Percentiles rank a stretch among this genome's conserved stretches.
phyloP scores from a whole-genome alignment of 2,888 invertebrate genomes.

The Xestia rhomboidea region DNA sequence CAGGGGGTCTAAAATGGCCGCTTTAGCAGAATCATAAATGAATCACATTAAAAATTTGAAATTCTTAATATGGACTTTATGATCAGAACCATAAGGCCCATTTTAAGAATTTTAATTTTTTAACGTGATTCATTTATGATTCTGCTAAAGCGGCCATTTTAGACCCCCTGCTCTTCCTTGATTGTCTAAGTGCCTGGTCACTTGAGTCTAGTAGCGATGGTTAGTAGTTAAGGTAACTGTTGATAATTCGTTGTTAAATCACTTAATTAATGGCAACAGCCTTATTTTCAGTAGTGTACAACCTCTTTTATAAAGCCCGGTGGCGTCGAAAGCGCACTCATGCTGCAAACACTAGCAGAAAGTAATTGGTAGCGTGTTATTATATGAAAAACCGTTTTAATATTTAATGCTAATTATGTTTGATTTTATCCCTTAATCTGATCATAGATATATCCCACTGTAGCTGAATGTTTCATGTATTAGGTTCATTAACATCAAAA shows the following conservation, averaged over 20 bases:
- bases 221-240: neutral
- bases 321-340: constrained; percentile 13
- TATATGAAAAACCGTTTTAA: constrained; percentile 24
- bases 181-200: neutral
- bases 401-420: constrained; percentile 42
- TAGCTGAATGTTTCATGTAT: constrained; percentile 25
- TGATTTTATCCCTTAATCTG: constrained; percentile 36
- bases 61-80: too few relatives aligned
- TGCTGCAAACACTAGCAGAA: constrained; percentile 19
- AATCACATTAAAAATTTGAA: too few relatives aligned
- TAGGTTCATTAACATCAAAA: constrained; percentile 51
- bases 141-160: too few relatives aligned
- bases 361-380: constrained; percentile 23
- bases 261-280: neutral
- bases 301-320: constrained; percentile 7
- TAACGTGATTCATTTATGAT: too few relatives aligned
- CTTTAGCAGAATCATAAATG: too few relatives aligned
- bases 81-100: too few relatives aligned
- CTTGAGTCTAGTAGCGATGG: neutral
- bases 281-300: constrained; percentile 7
- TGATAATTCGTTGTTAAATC: neutral
- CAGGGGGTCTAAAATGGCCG: too few relatives aligned
- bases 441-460: constrained; percentile 17
- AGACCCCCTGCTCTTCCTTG: too few relatives aligned
- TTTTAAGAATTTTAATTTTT: too few relatives aligned